Evolutionary conservation across 2,888 invertebrate genomes (phyloP).

Genomic region (Drosophila anomelani): DNA sequence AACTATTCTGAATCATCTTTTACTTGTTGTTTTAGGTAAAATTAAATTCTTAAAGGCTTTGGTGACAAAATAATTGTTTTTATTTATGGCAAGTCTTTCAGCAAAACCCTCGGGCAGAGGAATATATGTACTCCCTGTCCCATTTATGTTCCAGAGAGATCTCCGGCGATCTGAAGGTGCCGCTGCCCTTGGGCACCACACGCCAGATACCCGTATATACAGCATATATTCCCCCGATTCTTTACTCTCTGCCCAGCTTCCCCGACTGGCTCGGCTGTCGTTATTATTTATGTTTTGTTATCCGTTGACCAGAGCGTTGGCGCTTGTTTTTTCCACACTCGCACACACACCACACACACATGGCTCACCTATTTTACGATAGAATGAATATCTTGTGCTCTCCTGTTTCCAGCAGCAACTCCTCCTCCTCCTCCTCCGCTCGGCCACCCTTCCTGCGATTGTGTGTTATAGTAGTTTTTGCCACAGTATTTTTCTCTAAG

Average conservation of each 20-base stretch:
- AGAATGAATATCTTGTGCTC: constrained; percentile 73
- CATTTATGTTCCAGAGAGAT: constrained; percentile 6
- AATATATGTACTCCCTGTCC: not conserved
- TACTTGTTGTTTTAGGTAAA: not conserved
- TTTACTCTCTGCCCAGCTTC: constrained; percentile 38
- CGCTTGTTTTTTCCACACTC: constrained; percentile 66
- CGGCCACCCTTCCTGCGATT: constrained; percentile 17
- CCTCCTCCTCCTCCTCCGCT: not conserved
- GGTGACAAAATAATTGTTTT: not conserved
- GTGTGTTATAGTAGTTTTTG: constrained; percentile 62
- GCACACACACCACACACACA: constrained; percentile 31
- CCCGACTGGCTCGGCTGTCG: constrained; percentile 61
- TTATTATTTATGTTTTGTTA: constrained; percentile 83
- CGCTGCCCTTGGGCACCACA: constrained; percentile 25
- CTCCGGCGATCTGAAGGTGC: constrained; percentile 25
- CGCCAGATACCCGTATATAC: constrained; percentile 32
- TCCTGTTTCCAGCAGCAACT: constrained; percentile 33
- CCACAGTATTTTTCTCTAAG: constrained; percentile 76
- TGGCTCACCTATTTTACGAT: constrained; percentile 80
- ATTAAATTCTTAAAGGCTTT: not conserved
- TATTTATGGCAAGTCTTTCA: not conserved
- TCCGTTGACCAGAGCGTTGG: constrained; percentile 80
- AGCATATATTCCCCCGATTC: constrained; percentile 19
- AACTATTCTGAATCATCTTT: not conserved
- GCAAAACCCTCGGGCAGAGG: not conserved